Evolutionary conservation across 2,888 invertebrate genomes (phyloP), one percentile per base, ranked within the genome.

Genomic region (Stenoptilia bipunctidactyla): DNA sequence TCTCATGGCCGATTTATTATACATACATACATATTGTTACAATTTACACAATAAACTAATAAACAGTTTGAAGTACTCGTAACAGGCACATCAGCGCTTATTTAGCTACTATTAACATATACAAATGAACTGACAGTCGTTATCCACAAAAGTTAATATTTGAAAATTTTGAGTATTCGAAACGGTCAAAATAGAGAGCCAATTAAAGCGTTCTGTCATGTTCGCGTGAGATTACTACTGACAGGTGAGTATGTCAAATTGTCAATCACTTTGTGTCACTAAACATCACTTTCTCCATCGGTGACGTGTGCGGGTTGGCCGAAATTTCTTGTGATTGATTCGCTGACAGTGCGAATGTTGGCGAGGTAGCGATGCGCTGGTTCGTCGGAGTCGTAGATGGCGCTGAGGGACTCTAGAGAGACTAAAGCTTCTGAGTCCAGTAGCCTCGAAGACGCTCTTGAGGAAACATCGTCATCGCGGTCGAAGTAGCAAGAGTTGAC

Each of bases 401-500:
- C 92, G 69, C 92, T 92, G 49, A 93, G 85, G 12, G 92, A 92
- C 69, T 93, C 93, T 37, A 93, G 82, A 43, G 92, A 92, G 56
- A 91, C 88, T 47, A 91, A 86, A 39, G 91, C 90, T 58, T 91
- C 91, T 1, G 90, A 90, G 67, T 92, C 92, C 51, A 94, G 89
- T 37, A 94, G 87, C 8, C 93, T 87, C 10, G 93, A 93, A 14
- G 93, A 93, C 27, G 94, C 93, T 45, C 94, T 86, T 5, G 93
- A 93, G 2, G 93, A 94, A 48, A 94, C 89, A 49, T 93, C 93
- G 61, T 94, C 88, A 52, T 88, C 88, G 43, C 88, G 80, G 58
- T 89, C 88, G 68, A 91, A 90, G 70, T 91, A 92, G 53, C 92
- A 89, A 6, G 92, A 93, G 76, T 94, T 94, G 38, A 94, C 92